Conservation (phyloP, 2,888 invertebrate genomes). For the Zele albiditarsus region DNA sequence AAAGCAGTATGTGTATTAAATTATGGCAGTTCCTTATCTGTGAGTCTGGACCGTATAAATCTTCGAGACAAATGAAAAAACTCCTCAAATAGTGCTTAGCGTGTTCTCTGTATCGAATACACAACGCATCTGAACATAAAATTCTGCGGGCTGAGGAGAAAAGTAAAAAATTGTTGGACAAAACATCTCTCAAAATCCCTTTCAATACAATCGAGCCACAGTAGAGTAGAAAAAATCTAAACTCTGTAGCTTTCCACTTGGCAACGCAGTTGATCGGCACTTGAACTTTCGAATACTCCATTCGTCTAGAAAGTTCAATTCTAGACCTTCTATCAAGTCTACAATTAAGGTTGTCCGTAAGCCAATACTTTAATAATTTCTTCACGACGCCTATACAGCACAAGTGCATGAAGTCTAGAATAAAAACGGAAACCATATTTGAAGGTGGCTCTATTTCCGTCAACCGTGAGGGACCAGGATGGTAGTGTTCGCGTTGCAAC, state of each 20-base stretch:
- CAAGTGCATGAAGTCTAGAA: constrained; percentile 42
- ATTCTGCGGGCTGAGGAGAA: constrained; percentile 40
- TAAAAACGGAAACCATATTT: constrained; percentile 34
- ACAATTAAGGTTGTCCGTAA: constrained; percentile 1
- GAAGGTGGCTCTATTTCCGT: constrained; percentile 11
- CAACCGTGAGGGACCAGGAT: constrained; percentile 31
- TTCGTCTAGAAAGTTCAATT: not conserved
- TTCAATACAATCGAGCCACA: constrained; percentile 41
- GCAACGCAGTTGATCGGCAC: constrained; percentile 19
- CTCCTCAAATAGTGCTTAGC: constrained; percentile 31
- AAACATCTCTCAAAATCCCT: constrained; percentile 16
- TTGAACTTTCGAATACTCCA: constrained; percentile 38
- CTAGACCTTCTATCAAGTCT: not conserved
- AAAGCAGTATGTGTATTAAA: constrained; percentile 42
- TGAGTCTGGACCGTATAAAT: constrained; percentile 39
- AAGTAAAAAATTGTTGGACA: constrained; percentile 41
- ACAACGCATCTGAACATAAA: constrained; percentile 37
- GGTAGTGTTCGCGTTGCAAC: constrained; percentile 1
- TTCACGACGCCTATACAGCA: constrained; percentile 35
- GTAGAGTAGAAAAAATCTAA: too few relatives aligned
- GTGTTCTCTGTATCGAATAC: constrained; percentile 15
- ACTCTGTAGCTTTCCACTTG: constrained; percentile 46
- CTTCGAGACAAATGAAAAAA: constrained; percentile 25
- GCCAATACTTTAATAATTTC: constrained; percentile 22
- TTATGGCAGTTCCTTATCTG: constrained; percentile 44